A percentile compares a stretch with the other conserved stretches of the same genome.
Conservation (phyloP, 2,113 vertebrate species). For the Hemicordylus capensis region DNA sequence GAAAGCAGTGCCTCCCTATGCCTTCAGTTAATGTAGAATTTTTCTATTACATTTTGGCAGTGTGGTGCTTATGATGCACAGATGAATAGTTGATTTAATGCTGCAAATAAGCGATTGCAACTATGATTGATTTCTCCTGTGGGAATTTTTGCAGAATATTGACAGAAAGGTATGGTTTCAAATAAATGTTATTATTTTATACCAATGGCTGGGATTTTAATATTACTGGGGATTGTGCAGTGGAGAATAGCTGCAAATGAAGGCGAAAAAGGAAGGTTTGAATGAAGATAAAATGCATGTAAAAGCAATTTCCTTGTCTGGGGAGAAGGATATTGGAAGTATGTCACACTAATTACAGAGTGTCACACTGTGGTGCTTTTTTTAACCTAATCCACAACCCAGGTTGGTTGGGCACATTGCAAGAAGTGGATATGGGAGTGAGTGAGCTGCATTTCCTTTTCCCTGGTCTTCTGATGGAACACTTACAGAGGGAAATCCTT, state of each 20-base stretch:
- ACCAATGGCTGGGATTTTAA: not conserved
- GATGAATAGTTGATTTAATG: not conserved
- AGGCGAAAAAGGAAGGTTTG: not conserved
- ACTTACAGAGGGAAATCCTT: not conserved
- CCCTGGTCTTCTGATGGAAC: not conserved
- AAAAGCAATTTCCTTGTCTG: conserved; percentile 12
- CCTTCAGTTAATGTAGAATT: not conserved
- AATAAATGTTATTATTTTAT: conserved; percentile 1
- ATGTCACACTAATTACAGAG: conserved; percentile 2
- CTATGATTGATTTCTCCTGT: not conserved
- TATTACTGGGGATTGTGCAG: conserved; percentile 13
- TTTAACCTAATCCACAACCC: not conserved
- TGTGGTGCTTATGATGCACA: not conserved
- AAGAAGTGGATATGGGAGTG: not conserved
- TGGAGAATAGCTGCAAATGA: conserved; percentile 12
- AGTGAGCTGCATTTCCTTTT: not conserved
- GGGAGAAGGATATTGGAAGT: not conserved
- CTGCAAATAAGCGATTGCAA: not conserved
- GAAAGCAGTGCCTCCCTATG: not conserved
- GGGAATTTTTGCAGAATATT: not conserved
- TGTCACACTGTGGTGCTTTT: not conserved
- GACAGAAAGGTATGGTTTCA: not conserved
- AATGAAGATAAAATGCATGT: not conserved
- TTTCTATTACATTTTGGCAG: not conserved
- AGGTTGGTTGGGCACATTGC: not conserved